Conservation (phyloP, 2,113 vertebrate species). For the Nestor notabilis region DNA sequence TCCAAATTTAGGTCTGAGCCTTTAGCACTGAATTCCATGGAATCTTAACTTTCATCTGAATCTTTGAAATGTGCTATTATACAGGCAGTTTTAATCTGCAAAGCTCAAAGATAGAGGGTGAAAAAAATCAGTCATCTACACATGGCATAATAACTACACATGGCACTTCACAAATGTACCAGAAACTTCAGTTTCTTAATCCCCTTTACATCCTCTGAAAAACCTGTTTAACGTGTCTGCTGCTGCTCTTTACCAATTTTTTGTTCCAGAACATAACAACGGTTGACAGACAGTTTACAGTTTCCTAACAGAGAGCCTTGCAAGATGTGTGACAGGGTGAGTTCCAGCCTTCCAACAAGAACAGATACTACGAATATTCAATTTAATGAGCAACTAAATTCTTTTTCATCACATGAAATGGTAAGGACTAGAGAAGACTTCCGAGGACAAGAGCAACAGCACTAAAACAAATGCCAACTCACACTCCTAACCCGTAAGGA, state of each 20-base stretch:
- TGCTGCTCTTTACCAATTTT: neutral
- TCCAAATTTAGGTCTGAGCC: conserved; percentile 54
- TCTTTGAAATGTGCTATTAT: conserved; percentile 30
- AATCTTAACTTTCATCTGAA: conserved; percentile 2
- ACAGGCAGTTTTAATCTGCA: neutral
- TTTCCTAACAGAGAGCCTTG: neutral
- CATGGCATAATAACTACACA: neutral
- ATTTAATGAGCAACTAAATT: neutral
- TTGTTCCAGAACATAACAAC: neutral
- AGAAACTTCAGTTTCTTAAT: neutral
- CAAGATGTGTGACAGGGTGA: neutral
- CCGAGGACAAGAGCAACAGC: neutral
- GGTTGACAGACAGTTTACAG: neutral
- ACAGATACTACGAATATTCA: neutral
- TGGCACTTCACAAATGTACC: neutral
- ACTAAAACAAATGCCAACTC: neutral
- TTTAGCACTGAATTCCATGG: conserved; percentile 41
- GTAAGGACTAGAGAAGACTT: neutral
- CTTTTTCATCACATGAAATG: neutral
- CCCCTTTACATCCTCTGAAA: neutral
- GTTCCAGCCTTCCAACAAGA: neutral
- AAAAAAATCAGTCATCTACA: neutral
- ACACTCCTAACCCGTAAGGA: neutral
- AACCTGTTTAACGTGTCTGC: neutral
- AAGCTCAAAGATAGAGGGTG: neutral